A percentile compares a stretch with the other conserved stretches of the same genome.
Evolutionary conservation across 1,140 invertebrate genomes (phyloP).

Genomic region (Euwallacea fornicatus): DNA sequence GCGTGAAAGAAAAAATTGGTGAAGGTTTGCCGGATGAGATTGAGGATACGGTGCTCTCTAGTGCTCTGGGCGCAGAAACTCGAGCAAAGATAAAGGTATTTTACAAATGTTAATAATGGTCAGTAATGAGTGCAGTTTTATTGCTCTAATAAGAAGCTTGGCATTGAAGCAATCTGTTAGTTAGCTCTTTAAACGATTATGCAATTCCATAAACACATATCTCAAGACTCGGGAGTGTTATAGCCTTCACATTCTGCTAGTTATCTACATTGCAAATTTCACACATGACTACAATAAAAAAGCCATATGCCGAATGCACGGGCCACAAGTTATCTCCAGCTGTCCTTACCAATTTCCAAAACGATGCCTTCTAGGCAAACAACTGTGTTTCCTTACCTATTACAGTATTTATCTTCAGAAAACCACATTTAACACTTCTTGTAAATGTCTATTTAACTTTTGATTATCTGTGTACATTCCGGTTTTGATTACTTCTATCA

Average conservation of each 20-base stretch:
- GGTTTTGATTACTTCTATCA: no score
- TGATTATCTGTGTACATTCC: no score
- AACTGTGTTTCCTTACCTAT: no score
- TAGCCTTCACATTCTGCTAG: conserved; percentile 27
- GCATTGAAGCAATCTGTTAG: background rate
- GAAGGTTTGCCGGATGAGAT: background rate
- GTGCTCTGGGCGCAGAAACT: conserved; percentile 36
- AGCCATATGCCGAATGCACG: no score
- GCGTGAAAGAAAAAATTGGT: conserved; percentile 12
- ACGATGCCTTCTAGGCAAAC: no score
- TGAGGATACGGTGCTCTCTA: conserved; percentile 26
- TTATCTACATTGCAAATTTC: conserved; percentile 11
- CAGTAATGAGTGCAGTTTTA: background rate
- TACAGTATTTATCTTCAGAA: no score
- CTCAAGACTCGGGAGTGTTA: conserved; percentile 13
- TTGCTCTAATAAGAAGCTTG: background rate
- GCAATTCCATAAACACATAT: background rate
- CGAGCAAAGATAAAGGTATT: conserved; percentile 41
- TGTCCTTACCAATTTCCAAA: no score
- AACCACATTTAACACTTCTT: no score
- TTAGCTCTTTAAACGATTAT: conserved; percentile 9
- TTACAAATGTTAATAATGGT: background rate
- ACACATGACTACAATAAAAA: no score
- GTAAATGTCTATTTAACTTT: no score
- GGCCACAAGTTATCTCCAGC: no score